These are phyloP conservation scores for Forpus xanthops DNA, from an alignment of 2,797 vertebrate species.

Conservation along the genomic window DNA sequence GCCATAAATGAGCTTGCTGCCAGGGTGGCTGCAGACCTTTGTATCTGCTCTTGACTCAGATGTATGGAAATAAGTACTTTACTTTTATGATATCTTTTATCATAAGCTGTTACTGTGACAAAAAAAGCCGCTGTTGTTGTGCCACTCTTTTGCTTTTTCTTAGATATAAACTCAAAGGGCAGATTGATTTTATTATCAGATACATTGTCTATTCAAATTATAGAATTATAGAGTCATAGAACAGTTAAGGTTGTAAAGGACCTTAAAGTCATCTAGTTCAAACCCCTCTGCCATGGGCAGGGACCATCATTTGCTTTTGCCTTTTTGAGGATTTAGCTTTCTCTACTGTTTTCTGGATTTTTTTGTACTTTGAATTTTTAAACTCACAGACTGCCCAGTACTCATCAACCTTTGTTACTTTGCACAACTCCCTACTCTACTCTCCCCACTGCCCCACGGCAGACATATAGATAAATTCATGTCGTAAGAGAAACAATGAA, in stretches of 20 bases:
- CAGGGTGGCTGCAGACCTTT: constrained; percentile 69
- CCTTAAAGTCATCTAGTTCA: no score
- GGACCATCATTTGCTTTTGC: neutral
- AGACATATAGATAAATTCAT: neutral
- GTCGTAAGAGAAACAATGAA: neutral
- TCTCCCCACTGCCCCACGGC: neutral
- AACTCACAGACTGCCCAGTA: neutral
- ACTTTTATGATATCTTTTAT: constrained; percentile 2
- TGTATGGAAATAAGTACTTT: constrained; percentile 76
- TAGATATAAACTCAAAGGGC: neutral
- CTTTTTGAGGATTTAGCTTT: neutral
- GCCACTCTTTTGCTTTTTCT: neutral
- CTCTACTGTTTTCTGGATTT: neutral
- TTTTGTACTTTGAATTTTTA: neutral
- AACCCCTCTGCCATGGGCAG: no score
- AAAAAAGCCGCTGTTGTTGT: neutral
- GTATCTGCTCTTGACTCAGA: constrained; percentile 78
- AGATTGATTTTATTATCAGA: neutral
- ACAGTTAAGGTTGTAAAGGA: no score
- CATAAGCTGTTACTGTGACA: constrained; percentile 66
- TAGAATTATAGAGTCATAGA: no score
- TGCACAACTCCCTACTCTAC: neutral
- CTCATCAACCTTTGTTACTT: neutral
- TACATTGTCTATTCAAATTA: neutral
- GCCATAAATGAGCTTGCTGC: constrained; percentile 71